Evolutionary conservation across 2,888 invertebrate species (phyloP).

Genomic region (Patella pellucida): DNA sequence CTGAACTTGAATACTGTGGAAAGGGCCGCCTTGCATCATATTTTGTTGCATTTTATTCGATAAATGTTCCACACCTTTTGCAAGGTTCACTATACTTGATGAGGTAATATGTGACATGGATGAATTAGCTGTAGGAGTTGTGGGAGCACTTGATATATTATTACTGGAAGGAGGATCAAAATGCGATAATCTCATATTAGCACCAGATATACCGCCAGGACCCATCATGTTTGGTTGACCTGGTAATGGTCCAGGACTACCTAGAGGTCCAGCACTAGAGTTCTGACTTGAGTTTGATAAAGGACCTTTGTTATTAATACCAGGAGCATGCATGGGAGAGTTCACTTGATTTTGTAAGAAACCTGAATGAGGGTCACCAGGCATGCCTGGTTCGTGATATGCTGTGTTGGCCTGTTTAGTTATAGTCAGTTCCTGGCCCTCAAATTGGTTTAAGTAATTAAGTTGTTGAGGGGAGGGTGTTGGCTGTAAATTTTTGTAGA

Average conservation of each 20-base stretch:
- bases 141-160: slow-evolving; percentile 45
- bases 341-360: slow-evolving; percentile 44
- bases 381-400: slow-evolving; percentile 64
- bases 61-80: slow-evolving; percentile 69
- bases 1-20: slow-evolving; percentile 70
- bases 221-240: slow-evolving; percentile 41
- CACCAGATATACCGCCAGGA: slow-evolving; percentile 56
- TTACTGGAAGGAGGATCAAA: slow-evolving; percentile 55
- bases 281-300: slow-evolving; percentile 64
- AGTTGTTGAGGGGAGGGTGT: slow-evolving; percentile 97
- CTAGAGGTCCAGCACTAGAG: slow-evolving; percentile 53
- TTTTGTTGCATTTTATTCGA: slow-evolving; percentile 70
- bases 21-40: slow-evolving; percentile 71
- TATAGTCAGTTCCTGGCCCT: slow-evolving; percentile 95
- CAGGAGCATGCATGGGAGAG: slow-evolving; percentile 58
- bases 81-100: slow-evolving; percentile 69
- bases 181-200: slow-evolving; percentile 62
- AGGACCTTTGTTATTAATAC: slow-evolving; percentile 57
- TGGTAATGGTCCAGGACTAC: slow-evolving; percentile 53
- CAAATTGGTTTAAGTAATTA: slow-evolving; percentile 94
- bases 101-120: slow-evolving; percentile 69
- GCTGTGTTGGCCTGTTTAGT: slow-evolving; percentile 95
- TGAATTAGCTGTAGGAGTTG: slow-evolving; percentile 52
- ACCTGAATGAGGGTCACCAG: slow-evolving; percentile 50
- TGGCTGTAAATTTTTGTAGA: slow-evolving; percentile 77